Evolutionary conservation across 1,140 invertebrate species (phyloP).

Genomic region (Cheumatopsyche charites): DNA sequence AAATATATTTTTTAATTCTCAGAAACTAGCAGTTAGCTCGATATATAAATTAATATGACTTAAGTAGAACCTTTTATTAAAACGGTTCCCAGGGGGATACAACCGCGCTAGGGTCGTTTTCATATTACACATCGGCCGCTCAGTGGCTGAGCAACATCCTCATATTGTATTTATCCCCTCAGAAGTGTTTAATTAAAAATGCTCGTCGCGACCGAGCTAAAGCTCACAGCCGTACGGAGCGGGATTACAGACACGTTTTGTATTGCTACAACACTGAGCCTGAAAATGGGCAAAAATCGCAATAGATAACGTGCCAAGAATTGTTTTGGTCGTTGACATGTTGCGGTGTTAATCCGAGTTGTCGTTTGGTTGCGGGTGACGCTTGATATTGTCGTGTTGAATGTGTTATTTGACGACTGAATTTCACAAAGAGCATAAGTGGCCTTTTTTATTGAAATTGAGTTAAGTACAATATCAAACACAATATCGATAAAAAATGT

Average conservation of each 20-base stretch:
- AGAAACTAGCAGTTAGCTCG: no score
- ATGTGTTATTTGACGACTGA: no score
- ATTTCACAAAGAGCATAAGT: no score
- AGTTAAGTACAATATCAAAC: no score
- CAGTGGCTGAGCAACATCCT: not conserved
- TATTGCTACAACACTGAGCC: not conserved
- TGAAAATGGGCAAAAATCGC: slow-evolving; percentile 2
- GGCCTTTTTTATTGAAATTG: no score
- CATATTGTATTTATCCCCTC: slow-evolving; percentile 3
- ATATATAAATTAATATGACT: no score
- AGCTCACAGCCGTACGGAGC: not conserved
- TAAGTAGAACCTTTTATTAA: slow-evolving; percentile 20
- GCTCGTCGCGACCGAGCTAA: not conserved
- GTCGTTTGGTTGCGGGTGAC: no score
- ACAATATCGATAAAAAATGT: no score
- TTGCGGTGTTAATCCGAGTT: no score
- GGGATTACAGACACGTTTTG: not conserved
- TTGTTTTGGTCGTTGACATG: no score
- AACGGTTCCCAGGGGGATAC: not conserved
- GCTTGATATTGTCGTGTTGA: no score
- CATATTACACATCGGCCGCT: not conserved
- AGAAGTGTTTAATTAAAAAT: slow-evolving; percentile 19
- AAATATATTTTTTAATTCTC: no score
- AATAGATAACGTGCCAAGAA: not conserved
- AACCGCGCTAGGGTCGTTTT: not conserved